Base-by-base conservation (phyloP, 2,113 vertebrate genomes). In the Pachypanchax playfairii region DNA sequence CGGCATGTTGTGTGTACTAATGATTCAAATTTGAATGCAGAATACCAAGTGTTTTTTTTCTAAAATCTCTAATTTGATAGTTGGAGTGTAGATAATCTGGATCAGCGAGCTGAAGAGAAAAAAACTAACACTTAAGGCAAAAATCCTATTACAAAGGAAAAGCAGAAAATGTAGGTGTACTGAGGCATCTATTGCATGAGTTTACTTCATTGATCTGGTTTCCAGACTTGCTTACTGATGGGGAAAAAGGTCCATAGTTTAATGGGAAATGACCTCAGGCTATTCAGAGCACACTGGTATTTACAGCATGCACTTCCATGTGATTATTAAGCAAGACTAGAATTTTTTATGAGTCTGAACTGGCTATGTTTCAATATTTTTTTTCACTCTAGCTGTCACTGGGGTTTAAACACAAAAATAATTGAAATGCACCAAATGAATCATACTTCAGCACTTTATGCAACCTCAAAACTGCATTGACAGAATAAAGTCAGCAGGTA, bases 131-230 rank as follows among this genome's bases (percentile, higher is more conserved):
- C 3, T 14, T 24, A 48, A 17, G 28, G 43, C 28, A 9, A 58
- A 76, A 62, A 76, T 28, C 50, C 28, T 76, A 14, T 55, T 13
- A 21, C 17, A 62, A 28, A 25, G 46, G 17, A 44, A 48, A 63
- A 61, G 60, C 48, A 64, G 28, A 62, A 21, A 50, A 38, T 65
- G 18, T 36, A 56, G 59, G 51, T 54, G 47, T 48, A 68, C 50
- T 29, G 39, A 60, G 52, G 36, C 47, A 49, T 67, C 46, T 62
- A 26, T 54, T 48, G 22, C 51, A 55, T 25, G 43, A 42, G 38
- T 25, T 70, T 48, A 69, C 70, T 46, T 67, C 67, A 87, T 82
- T 80, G 77, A 85, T 85, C 59, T 59, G 54, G 38, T 67, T 78
- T 83, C 56, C 46, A 66, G 70, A 75, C 54, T 58, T 75, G 28